phyloP scores from a whole-genome alignment of 2,888 invertebrate genomes.

The Melipona beecheii region DNA sequence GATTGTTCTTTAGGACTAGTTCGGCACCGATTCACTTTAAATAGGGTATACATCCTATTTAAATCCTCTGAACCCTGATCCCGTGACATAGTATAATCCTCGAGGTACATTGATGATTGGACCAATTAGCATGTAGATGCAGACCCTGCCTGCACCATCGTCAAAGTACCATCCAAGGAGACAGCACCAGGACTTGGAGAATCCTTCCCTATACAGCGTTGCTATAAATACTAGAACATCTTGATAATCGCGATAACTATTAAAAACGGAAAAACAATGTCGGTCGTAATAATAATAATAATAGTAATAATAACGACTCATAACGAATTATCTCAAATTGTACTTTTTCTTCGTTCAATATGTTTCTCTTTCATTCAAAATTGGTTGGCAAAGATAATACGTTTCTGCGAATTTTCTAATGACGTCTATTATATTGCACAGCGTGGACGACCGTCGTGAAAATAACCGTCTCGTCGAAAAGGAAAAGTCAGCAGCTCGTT shows the following conservation, averaged over 20 bases:
- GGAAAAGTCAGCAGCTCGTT: neutral
- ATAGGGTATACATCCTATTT: neutral
- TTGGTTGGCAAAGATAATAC: constrained; percentile 33
- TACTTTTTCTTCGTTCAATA: constrained; percentile 13
- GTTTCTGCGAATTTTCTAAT: neutral
- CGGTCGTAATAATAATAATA: no score
- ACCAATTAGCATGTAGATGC: constrained; percentile 2
- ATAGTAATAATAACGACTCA: neutral
- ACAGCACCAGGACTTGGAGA: constrained; percentile 29
- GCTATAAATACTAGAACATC: constrained; percentile 31
- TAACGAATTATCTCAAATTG: constrained; percentile 33
- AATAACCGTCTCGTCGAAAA: neutral
- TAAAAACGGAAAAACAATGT: constrained; percentile 17
- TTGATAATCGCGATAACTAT: constrained; percentile 42
- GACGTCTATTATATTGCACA: neutral
- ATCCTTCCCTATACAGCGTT: constrained; percentile 12
- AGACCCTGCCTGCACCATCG: constrained; percentile 45
- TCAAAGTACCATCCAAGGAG: constrained; percentile 27
- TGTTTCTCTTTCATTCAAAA: neutral
- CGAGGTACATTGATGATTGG: constrained; percentile 26
- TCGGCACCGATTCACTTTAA: constrained; percentile 46
- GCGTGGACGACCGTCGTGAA: neutral
- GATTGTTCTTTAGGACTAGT: constrained; percentile 63
- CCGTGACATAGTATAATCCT: constrained; percentile 19
- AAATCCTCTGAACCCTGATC: constrained; percentile 15